Evolutionary conservation across 1,140 invertebrate genomes (phyloP).

Genomic region (Physella acuta): DNA sequence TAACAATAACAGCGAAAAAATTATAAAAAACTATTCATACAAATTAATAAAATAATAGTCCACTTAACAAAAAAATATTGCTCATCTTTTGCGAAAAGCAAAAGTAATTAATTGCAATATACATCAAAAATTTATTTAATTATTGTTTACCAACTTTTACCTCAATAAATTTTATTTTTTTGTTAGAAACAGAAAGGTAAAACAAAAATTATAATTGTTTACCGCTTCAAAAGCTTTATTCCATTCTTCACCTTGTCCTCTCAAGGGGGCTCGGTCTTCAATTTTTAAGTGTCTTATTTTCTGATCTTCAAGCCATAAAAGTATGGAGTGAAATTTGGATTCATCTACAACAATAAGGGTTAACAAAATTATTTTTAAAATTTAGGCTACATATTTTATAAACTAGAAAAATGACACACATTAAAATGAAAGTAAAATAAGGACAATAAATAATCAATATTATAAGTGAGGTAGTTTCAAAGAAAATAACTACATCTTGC

Average conservation of each 20-base stretch:
- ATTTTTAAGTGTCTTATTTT: slow-evolving; percentile 87
- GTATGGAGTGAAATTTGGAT: slow-evolving; percentile 72
- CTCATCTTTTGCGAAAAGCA: no score
- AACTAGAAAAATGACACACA: neutral
- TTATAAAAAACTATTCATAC: no score
- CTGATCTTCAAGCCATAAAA: slow-evolving; percentile 91
- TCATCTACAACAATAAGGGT: slow-evolving; percentile 46
- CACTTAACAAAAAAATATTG: no score
- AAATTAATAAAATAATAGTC: no score
- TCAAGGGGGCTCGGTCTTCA: slow-evolving; percentile 74
- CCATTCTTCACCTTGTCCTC: slow-evolving; percentile 73
- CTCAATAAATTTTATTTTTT: neutral
- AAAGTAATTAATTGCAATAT: no score
- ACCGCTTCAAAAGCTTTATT: slow-evolving; percentile 67
- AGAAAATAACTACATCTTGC: neutral
- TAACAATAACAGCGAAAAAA: neutral
- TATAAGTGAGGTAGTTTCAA: neutral
- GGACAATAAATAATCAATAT: neutral
- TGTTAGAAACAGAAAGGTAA: neutral
- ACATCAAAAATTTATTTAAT: no score
- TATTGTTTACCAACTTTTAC: no score
- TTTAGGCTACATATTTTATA: neutral
- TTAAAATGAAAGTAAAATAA: neutral
- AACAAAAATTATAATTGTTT: slow-evolving; percentile 18
- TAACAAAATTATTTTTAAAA: slow-evolving; percentile 14